Percentiles rank a stretch among this genome's conserved stretches.
Conservation (phyloP, 2,113 vertebrate genomes). For the Vicugna pacos region DNA sequence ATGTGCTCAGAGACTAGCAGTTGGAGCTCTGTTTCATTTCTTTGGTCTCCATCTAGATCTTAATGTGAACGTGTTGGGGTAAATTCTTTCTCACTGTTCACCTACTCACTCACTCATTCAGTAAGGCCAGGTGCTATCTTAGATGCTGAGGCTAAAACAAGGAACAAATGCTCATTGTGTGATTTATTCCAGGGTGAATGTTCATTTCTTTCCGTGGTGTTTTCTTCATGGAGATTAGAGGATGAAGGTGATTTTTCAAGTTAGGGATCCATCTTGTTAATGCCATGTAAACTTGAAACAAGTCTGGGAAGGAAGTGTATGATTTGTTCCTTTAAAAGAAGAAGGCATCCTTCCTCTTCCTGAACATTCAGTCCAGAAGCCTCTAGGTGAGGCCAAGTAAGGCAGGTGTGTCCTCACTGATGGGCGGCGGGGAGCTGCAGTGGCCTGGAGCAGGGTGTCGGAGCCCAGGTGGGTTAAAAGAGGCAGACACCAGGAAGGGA, state of each 20-base stretch:
- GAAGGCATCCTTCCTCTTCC: not conserved
- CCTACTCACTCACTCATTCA: not conserved
- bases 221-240: not conserved
- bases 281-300: not conserved
- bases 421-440: not conserved
- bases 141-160: not conserved
- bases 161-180: not conserved
- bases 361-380: not conserved
- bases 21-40: not conserved
- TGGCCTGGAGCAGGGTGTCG: not conserved
- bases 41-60: not conserved
- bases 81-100: not conserved
- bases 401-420: no score
- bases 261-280: not conserved
- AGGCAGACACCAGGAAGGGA: not conserved
- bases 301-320: not conserved
- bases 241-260: not conserved
- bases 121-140: not conserved
- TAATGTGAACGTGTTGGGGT: not conserved
- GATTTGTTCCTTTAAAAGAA: not conserved
- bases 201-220: not conserved
- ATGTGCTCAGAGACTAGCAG: not conserved
- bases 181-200: not conserved
- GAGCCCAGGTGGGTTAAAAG: not conserved
- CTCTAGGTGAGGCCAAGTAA: not conserved